Evolutionary conservation across 2,888 invertebrate species (phyloP).

Genomic region (Malachius bipustulatus): DNA sequence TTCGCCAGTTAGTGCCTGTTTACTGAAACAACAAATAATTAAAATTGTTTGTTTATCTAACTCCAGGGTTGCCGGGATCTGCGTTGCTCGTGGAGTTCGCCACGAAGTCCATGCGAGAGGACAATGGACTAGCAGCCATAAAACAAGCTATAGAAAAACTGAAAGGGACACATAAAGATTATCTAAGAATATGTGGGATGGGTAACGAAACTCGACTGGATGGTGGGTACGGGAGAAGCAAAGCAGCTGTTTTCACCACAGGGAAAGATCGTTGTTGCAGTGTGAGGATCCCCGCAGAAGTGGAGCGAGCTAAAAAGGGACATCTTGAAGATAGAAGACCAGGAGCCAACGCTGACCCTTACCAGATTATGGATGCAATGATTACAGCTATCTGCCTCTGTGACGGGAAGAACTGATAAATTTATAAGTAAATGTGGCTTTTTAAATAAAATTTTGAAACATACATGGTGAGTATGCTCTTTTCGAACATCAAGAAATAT

Average conservation of each 20-base stretch:
- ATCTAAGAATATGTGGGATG: not conserved
- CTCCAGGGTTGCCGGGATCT: too few relatives aligned
- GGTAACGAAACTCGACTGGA: not conserved
- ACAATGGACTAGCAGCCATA: slow-evolving; percentile 40
- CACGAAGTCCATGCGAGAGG: slow-evolving; percentile 68
- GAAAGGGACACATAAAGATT: slow-evolving; percentile 1
- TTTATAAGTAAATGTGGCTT: too few relatives aligned
- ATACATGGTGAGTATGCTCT: too few relatives aligned
- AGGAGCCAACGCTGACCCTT: not conserved
- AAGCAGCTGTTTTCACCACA: not conserved
- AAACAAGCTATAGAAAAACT: not conserved
- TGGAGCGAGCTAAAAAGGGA: not conserved
- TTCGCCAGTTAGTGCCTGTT: too few relatives aligned
- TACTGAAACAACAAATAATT: too few relatives aligned
- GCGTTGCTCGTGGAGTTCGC: slow-evolving; percentile 82
- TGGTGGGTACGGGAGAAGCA: not conserved
- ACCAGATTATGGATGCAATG: not conserved
- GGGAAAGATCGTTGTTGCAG: not conserved
- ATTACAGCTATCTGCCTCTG: not conserved
- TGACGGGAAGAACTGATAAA: too few relatives aligned
- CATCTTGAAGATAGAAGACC: not conserved
- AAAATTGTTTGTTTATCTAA: too few relatives aligned
- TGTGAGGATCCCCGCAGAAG: not conserved
- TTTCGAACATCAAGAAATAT: too few relatives aligned
- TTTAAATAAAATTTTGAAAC: too few relatives aligned